Conservation (phyloP, 2,113 vertebrate species). For the Mormyrus iriodes region DNA sequence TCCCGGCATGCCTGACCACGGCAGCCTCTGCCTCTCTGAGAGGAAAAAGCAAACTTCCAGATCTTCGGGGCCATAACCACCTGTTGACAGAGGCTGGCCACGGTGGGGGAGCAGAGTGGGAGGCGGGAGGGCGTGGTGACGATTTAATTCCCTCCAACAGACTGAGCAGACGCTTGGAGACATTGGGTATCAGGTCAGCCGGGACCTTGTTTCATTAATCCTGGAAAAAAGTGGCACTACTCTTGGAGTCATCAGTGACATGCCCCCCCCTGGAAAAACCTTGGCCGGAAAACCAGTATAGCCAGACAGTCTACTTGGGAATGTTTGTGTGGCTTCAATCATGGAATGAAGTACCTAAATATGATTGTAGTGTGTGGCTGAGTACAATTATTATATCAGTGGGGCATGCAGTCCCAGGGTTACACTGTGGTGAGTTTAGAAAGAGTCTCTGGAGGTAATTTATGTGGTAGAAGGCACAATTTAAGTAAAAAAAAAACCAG, state of each 20-base stretch:
- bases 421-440: not conserved
- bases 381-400: not conserved
- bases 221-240: not conserved
- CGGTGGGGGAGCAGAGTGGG: not conserved
- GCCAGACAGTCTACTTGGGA: not conserved
- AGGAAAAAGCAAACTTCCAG: not conserved
- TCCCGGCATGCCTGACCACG: not conserved
- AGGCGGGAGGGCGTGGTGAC: not conserved
- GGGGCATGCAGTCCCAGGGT: not conserved
- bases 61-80: not conserved
- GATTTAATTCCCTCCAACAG: not conserved
- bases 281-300: not conserved
- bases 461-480: not conserved
- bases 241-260: not conserved
- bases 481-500: not conserved
- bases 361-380: not conserved
- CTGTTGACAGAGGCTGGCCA: not conserved
- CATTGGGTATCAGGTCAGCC: not conserved
- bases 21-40: not conserved
- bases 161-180: not conserved
- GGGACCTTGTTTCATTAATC: not conserved
- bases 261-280: not conserved
- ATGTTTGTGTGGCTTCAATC: not conserved
- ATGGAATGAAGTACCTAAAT: not conserved
- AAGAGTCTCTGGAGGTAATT: not conserved